Percentiles rank a stretch among this genome's conserved stretches.
Conservation (phyloP, 1,140 invertebrate genomes). For the Bradysia coprophila region DNA sequence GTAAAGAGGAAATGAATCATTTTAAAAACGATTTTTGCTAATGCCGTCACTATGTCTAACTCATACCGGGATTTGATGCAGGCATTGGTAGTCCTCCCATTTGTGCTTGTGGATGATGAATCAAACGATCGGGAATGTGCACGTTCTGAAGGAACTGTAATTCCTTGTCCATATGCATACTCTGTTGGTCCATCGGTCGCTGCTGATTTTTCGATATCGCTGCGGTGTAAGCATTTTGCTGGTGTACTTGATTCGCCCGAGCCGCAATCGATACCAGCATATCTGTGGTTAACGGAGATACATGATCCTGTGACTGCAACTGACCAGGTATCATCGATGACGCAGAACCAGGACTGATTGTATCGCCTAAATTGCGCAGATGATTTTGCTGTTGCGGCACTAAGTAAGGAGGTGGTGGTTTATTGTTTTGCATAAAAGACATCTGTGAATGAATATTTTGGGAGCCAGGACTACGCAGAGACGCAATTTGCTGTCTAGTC, state of each 20-base stretch:
- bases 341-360: background rate
- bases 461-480: background rate
- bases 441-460: conserved; percentile 1
- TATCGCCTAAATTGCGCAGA: background rate
- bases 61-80: conserved; percentile 21
- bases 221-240: background rate
- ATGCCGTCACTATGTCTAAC: too few relatives aligned
- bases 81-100: conserved; percentile 26
- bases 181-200: background rate
- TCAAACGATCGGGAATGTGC: conserved; percentile 14
- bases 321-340: background rate
- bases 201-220: background rate
- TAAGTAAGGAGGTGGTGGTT: background rate
- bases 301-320: background rate
- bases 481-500: background rate
- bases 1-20: background rate
- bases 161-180: conserved; percentile 14
- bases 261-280: background rate
- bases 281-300: background rate
- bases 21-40: conserved; percentile 19
- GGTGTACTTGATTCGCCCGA: conserved; percentile 1
- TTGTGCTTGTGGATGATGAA: conserved; percentile 12
- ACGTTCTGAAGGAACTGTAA: conserved; percentile 33
- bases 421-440: background rate
- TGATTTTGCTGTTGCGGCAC: conserved; percentile 1